A percentile compares a stretch with the other conserved stretches of the same genome.
Conservation (phyloP, 2,797 vertebrate species). For the Lophotriccus pileatus region DNA sequence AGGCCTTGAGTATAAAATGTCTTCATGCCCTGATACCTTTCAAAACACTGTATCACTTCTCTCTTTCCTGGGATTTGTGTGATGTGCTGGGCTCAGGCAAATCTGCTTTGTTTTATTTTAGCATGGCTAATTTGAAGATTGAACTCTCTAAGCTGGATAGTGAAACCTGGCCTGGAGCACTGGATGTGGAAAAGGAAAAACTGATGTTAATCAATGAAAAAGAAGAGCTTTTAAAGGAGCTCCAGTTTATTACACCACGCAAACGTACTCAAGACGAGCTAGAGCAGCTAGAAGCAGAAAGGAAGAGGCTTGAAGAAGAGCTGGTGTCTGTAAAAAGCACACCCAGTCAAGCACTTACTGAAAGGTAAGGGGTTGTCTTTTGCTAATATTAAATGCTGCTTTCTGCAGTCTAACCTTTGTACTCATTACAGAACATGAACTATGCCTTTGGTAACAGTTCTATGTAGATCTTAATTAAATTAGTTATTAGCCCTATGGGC, state of each 20-base stretch:
- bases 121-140: conserved; percentile 86
- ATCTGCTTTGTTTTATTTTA: conserved; percentile 52
- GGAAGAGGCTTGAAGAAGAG: conserved; percentile 81
- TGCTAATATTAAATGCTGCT: neutral
- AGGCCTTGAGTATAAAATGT: neutral
- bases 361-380: conserved; percentile 69
- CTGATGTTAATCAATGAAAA: conserved; percentile 84
- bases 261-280: conserved; percentile 76
- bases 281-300: conserved; percentile 76
- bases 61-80: neutral
- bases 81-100: neutral
- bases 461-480: neutral
- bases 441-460: neutral
- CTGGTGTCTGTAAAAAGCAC: conserved; percentile 71
- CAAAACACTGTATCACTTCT: neutral
- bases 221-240: conserved; percentile 84
- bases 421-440: neutral
- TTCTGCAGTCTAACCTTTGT: neutral
- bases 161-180: conserved; percentile 80
- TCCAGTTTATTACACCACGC: conserved; percentile 81
- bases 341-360: conserved; percentile 78
- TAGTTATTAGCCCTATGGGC: conserved; percentile 40
- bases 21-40: neutral
- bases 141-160: conserved; percentile 82
- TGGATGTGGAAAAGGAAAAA: conserved; percentile 83